Evolutionary conservation across 2,797 vertebrate genomes (phyloP), one percentile per base, ranked within the genome.

Genomic region (Bradypus variegatus): DNA sequence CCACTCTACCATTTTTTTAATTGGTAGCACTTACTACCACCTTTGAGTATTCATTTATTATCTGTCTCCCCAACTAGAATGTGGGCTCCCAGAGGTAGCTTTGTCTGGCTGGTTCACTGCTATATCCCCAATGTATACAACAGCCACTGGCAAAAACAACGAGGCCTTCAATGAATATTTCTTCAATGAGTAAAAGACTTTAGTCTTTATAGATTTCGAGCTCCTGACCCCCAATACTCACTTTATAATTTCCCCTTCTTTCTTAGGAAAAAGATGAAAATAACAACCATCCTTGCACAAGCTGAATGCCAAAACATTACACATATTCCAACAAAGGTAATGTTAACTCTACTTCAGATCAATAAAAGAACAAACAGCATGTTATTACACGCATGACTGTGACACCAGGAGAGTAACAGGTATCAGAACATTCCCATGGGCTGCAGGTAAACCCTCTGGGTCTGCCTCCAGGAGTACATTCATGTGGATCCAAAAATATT

Each of bases 181-280:
- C 21, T 31, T 64, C 41, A 82, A 23, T 64, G 65, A 87, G 36
- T 36, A 12, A 27, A 88, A 83, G 45, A 48, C 13, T 64, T 41
- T 60, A 50, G 13, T 89, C 14, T n/a, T 21, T 38, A 31, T 5
- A 75, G n/a, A 33, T 60, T 88, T 79, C 53, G n/a, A 67, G 23
- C 8, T 36, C 36, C 8, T 67, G 60, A 88, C 41, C 50, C 38
- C 60, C 62, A 88, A 38, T 2, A 19, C 5, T 55, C 29, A 83
- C 15, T 89, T 81, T 50, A 41, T 86, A 73, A 65, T 67, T 82
- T 83, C 41, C 65, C 76, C 11, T 58, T 60, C 67, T 86, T 78
- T 94, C 53, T 25, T 65, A 73, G 45, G 60, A 80, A 90, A 94
- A 81, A 81, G 64, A 48, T 23, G 45, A 67, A 92, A 76, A 81